Percentiles rank a stretch among this genome's conserved stretches.
Conservation (phyloP, 2,888 invertebrate genomes). For the Petrolisthes cinctipes region DNA sequence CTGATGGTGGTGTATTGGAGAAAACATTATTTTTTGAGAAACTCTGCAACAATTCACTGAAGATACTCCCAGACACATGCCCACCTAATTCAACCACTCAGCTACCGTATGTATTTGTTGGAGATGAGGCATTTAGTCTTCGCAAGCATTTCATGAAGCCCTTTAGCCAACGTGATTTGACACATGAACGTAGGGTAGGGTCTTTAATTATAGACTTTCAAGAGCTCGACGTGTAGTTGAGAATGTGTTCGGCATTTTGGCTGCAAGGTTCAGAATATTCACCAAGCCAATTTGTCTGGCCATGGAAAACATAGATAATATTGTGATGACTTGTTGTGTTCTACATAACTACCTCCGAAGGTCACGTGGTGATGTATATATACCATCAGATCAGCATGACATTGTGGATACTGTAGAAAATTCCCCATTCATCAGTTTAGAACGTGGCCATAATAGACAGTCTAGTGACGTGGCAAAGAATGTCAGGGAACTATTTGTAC, state of each 20-base stretch:
- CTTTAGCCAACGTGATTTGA: slow-evolving; percentile 1
- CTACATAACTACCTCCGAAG: slow-evolving; percentile 10
- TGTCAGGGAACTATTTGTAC: not conserved
- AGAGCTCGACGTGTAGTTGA: not conserved
- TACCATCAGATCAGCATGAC: not conserved
- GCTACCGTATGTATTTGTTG: slow-evolving; percentile 24
- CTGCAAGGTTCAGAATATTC: slow-evolving; percentile 11
- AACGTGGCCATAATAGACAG: not conserved
- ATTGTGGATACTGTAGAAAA: not conserved
- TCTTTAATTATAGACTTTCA: not conserved
- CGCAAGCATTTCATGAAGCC: slow-evolving; percentile 19
- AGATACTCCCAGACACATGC: not conserved
- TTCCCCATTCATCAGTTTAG: not conserved
- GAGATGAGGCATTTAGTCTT: slow-evolving; percentile 20
- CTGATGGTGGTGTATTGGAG: slow-evolving; percentile 25
- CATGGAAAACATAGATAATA: not conserved
- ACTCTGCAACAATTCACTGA: not conserved
- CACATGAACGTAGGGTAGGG: not conserved
- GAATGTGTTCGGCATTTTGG: slow-evolving; percentile 18
- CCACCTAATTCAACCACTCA: not conserved
- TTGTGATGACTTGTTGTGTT: slow-evolving; percentile 18
- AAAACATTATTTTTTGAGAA: slow-evolving; percentile 28
- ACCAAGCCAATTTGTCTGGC: slow-evolving; percentile 13
- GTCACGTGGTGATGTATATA: not conserved
- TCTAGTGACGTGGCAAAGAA: not conserved